phyloP scores from a whole-genome alignment of 2,113 vertebrate species.

The Parotia lawesii region DNA sequence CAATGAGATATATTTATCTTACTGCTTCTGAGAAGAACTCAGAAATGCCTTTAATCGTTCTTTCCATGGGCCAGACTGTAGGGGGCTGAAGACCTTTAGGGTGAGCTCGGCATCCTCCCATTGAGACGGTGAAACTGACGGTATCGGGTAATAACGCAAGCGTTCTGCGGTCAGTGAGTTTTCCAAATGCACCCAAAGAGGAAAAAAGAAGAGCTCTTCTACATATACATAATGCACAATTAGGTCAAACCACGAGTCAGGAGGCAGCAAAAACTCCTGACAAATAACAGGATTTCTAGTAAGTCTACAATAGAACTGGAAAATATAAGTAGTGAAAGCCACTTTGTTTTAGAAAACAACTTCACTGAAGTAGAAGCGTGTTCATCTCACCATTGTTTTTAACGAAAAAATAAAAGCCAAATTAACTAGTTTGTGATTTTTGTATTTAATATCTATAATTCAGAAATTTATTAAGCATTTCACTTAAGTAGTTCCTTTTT shows the following conservation, averaged over 20 bases:
- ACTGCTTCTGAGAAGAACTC: neutral
- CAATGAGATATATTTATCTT: neutral
- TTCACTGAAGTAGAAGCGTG: neutral
- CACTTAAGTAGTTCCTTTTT: neutral
- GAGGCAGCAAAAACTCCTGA: neutral
- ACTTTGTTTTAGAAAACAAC: neutral
- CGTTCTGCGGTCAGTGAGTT: neutral
- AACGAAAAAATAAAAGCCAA: neutral
- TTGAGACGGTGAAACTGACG: fast-evolving
- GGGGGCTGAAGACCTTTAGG: neutral
- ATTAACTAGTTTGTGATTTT: neutral
- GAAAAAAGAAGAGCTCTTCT: neutral
- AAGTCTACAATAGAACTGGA: neutral
- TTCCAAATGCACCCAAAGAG: neutral
- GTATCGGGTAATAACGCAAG: neutral
- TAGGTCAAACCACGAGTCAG: neutral
- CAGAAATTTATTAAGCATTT: neutral
- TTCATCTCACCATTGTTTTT: neutral
- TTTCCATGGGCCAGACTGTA: neutral
- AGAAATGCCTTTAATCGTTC: neutral
- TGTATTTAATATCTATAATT: neutral
- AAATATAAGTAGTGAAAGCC: neutral
- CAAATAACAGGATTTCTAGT: neutral
- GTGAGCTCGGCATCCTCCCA: neutral
- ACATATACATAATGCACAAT: neutral